Base-by-base conservation (phyloP, 2,888 invertebrate species). In the Branchellion lobata region DNA sequence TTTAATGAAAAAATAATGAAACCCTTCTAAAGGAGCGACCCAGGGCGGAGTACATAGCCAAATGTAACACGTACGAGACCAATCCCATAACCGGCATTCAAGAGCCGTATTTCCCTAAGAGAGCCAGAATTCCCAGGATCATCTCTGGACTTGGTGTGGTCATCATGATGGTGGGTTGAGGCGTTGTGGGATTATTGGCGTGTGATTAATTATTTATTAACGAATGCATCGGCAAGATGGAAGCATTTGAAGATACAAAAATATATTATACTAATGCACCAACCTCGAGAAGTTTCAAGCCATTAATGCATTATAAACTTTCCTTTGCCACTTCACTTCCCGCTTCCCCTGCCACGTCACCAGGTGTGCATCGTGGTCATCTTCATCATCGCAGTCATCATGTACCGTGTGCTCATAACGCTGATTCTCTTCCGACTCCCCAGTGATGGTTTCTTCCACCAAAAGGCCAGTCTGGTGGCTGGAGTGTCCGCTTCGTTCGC, bases 81-180 rank as follows among this genome's bases (percentile, higher is more conserved):
- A 90, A 90, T 83, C 90, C 90, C 0, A 89, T 90, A 57, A 90
- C 90, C 0, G 90, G 90, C 1, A 86, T 90, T 11, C 86, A 88
- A 78, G 90, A 90, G 83, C 90, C 90, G 1, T 86, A 88, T 81
- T 90, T 90, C 82, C 89, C 90, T 0, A 85, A 86, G 51, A 84
- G 85, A 18, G 85, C 88, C 61, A 84, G 90, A 72, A 84, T 88
- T 34, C 89, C 89, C 80, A 85, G 90, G 81, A 88, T 90, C 57
- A 86, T 89, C 14, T 89, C 90, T 34, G 90, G 90, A 2, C 87
- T 89, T 78, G 89, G 89, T 31, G 88, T 89, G 69, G 88, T 90
- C 81, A 85, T 90, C 79, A 85, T 90, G 40, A 90, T 90, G 90
- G 90, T 90, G 83, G 61, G 61, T 18, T 5, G n/a, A 18, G 24